Percentiles rank a stretch among this genome's conserved stretches.
These are phyloP conservation scores for Hemiprocne comata DNA, from an alignment of 2,113 vertebrate species.

Conservation along the genomic window DNA sequence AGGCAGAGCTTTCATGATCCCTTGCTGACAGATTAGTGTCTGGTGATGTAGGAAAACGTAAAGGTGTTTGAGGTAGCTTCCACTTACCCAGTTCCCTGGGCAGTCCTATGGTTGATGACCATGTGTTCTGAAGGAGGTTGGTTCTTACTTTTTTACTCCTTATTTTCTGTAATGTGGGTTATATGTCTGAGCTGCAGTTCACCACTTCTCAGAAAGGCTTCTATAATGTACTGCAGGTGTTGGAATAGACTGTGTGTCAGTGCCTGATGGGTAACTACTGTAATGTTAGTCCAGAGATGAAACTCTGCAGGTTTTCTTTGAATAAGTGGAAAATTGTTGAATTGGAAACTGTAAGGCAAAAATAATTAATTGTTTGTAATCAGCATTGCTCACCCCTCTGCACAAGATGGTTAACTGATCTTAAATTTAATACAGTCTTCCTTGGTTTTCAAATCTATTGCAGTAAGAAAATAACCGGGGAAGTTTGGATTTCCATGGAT, in stretches of 20 bases:
- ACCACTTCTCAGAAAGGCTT: not conserved
- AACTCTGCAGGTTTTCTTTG: not conserved
- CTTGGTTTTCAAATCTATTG: not conserved
- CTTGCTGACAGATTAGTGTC: not conserved
- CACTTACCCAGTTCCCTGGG: not conserved
- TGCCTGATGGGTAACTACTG: not conserved
- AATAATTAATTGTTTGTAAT: not conserved
- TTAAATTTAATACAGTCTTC: not conserved
- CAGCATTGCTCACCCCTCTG: not conserved
- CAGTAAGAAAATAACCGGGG: not conserved
- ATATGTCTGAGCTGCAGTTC: not conserved
- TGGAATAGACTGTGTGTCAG: not conserved
- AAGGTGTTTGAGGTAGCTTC: not conserved
- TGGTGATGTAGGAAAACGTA: not conserved
- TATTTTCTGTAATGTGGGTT: not conserved
- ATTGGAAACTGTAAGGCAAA: not conserved
- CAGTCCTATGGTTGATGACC: too few relatives aligned
- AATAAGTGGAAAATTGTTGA: not conserved
- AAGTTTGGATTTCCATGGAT: not conserved
- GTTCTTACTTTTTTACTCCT: not conserved
- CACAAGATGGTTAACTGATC: not conserved
- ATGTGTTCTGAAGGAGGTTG: not conserved
- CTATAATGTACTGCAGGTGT: accelerated
- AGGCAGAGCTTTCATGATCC: not conserved
- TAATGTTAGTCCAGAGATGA: not conserved